Evolutionary conservation across 1,140 invertebrate genomes (phyloP), one percentile per base, ranked within the genome.

Genomic region (Pseudomyrmex gracilis): DNA sequence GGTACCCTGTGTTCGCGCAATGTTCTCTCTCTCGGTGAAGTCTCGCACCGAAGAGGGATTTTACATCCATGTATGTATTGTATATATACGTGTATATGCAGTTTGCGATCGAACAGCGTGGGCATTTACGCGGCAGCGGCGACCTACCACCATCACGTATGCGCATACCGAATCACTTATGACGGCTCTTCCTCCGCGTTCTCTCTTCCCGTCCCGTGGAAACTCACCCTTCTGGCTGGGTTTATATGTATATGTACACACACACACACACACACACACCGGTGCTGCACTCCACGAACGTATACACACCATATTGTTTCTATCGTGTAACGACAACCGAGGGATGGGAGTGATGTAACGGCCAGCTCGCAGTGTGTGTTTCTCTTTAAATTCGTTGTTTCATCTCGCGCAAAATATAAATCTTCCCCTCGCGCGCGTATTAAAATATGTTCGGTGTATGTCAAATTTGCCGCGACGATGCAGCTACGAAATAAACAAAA

Each of bases 151-250:
- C 66, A 60, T 80, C 53, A 49, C 45, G 49, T 82, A 82, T 55
- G 83, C 67, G 61, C 67, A 45, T 85, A 61, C 24, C 34, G 67
- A 80, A 85, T 73, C 64, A 73, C 57, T 78, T 22, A 53, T 58
- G 74, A 78, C 63, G 43, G 53, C 43, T 51, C 17, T 43, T 24
- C 64, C 43, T 12, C 15, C 60, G 9, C 45, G 15, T 12, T 51
- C 43, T 9, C 17, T 49, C 7, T 24, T 43, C 2, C 2, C 17
- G 45, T 13, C 45, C 5, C 2, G 24, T 66, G 5, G 34, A 34
- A 34, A 34, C 34, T 34, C 34, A 34, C 34, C 34, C 34, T 34
- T 5, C 34, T 7, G 34, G 7, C 34, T 34, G 5, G 34, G 34
- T 0, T 34, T 34, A 34, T 34, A 34, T 34, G 34, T 34, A 34